These are phyloP conservation scores for Pycnomerus fuliginosus DNA, from an alignment of 2,888 invertebrate genomes.

Conservation along the genomic window DNA sequence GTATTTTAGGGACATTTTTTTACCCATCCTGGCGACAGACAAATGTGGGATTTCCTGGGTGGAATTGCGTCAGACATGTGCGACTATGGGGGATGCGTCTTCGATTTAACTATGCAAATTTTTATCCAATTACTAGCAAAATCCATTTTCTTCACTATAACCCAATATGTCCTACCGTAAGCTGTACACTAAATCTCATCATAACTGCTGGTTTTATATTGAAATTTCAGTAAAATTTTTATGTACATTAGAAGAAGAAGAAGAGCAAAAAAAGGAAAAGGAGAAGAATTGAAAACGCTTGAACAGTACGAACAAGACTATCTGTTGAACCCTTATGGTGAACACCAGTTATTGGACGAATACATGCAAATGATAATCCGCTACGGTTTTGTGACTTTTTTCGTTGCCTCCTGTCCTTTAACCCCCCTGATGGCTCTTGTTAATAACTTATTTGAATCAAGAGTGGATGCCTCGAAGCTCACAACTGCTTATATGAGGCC, in stretches of 20 bases:
- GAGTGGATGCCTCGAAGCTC: slow-evolving; percentile 42
- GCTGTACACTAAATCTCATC: neutral
- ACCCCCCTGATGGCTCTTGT: slow-evolving; percentile 65
- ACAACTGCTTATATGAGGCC: slow-evolving; percentile 37
- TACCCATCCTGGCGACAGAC: slow-evolving; percentile 51
- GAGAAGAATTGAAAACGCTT: neutral
- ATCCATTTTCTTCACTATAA: slow-evolving; percentile 28
- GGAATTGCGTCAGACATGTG: slow-evolving; percentile 49
- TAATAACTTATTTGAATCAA: slow-evolving; percentile 63
- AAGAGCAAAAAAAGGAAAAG: neutral
- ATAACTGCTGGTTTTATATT: neutral
- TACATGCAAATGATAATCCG: slow-evolving; percentile 56
- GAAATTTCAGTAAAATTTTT: neutral
- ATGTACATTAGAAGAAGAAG: neutral
- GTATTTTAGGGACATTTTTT: slow-evolving; percentile 52
- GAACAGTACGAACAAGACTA: slow-evolving; percentile 49
- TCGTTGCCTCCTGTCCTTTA: slow-evolving; percentile 66
- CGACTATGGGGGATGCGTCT: slow-evolving; percentile 58
- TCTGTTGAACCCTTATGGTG: slow-evolving; percentile 37
- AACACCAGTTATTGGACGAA: slow-evolving; percentile 44
- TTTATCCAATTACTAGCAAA: slow-evolving; percentile 60
- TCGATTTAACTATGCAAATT: slow-evolving; percentile 59
- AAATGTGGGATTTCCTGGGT: slow-evolving; percentile 31
- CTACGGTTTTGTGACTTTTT: slow-evolving; percentile 66
- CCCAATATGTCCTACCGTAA: slow-evolving; percentile 11